Evolutionary conservation across 2,113 vertebrate species (phyloP).

Genomic region (Ictalurus furcatus): DNA sequence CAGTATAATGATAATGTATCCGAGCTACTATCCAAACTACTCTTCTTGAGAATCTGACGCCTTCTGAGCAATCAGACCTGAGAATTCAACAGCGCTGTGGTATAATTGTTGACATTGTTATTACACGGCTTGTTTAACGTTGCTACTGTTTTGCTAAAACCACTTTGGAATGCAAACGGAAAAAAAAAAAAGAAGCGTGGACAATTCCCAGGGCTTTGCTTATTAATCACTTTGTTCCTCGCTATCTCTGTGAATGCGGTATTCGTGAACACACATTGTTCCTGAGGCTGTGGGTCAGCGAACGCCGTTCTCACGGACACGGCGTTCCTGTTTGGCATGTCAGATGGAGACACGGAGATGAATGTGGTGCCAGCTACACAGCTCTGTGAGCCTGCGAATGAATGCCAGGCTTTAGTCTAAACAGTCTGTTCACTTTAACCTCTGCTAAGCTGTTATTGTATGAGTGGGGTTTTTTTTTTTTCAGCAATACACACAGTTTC

Average conservation of each 20-base stretch:
- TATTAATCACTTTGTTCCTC: slow-evolving; percentile 25
- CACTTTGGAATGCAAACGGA: not conserved
- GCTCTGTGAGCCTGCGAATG: not conserved
- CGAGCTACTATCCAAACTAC: not conserved
- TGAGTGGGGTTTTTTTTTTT: no score
- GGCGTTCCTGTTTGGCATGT: slow-evolving; percentile 36
- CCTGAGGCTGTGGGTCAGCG: slow-evolving; percentile 13
- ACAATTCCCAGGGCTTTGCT: slow-evolving; percentile 20
- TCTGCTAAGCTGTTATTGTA: not conserved
- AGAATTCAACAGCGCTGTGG: no score
- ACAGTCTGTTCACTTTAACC: not conserved
- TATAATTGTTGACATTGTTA: not conserved
- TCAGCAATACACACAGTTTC: not conserved
- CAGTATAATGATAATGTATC: not conserved
- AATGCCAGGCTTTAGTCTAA: slow-evolving; percentile 19
- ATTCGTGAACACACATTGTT: slow-evolving; percentile 28
- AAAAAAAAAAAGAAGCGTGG: not conserved
- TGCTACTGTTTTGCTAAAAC: not conserved
- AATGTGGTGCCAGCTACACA: not conserved
- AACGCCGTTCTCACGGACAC: slow-evolving; percentile 37
- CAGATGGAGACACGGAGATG: slow-evolving; percentile 24
- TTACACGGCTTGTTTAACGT: not conserved
- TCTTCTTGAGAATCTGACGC: not conserved
- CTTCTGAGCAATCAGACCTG: no score
- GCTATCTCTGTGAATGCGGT: not conserved